phyloP scores from a whole-genome alignment of 2,888 invertebrate genomes.

The Vesta saturnalis region DNA sequence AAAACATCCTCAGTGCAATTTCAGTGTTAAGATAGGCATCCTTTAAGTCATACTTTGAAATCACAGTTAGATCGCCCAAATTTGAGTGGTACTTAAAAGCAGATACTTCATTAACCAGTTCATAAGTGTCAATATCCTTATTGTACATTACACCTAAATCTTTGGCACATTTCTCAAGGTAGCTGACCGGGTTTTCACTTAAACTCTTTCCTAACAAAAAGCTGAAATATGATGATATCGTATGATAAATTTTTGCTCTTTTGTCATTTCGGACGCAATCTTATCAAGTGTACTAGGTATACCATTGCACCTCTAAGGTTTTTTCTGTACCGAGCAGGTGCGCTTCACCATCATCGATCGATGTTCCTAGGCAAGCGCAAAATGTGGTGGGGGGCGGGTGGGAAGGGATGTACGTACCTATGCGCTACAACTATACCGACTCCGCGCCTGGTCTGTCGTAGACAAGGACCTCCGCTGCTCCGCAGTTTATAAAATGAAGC shows the following conservation, averaged over 20 bases:
- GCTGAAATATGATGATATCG: not conserved
- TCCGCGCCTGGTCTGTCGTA: no score
- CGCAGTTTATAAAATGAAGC: no score
- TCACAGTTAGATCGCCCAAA: no score
- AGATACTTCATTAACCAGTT: not conserved
- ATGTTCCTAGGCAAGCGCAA: no score
- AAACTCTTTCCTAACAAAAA: not conserved
- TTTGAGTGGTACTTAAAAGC: not conserved
- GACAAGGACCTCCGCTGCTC: no score
- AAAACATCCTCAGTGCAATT: no score
- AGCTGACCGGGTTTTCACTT: not conserved
- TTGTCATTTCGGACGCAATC: not conserved
- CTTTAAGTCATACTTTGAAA: no score
- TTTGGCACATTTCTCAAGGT: not conserved
- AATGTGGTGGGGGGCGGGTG: no score
- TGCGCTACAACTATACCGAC: no score
- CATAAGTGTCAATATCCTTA: not conserved
- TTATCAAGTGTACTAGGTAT: not conserved
- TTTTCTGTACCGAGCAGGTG: not conserved
- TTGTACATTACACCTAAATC: not conserved
- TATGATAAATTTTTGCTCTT: not conserved
- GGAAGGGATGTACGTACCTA: no score
- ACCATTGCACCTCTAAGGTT: not conserved
- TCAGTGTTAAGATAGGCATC: no score
- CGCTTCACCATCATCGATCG: not conserved